phyloP scores from a whole-genome alignment of 2,113 vertebrate genomes.

The Anhinga anhinga region DNA sequence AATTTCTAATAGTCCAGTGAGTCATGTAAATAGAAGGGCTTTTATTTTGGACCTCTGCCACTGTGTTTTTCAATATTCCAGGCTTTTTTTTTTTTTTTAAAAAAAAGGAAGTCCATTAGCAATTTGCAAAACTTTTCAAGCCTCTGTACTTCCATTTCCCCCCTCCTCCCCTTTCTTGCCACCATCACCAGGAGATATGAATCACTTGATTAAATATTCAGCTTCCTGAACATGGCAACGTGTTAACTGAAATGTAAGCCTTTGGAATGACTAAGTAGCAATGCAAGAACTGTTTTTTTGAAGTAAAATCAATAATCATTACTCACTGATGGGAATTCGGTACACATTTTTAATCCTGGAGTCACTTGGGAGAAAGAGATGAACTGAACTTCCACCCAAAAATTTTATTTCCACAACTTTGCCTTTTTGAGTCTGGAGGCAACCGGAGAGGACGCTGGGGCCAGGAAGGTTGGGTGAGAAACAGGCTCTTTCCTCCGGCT shows the following conservation, averaged over 20 bases:
- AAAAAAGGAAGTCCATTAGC: background rate
- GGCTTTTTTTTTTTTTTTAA: too few relatives aligned
- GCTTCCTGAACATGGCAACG: background rate
- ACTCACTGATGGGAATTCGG: background rate
- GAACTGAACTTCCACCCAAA: background rate
- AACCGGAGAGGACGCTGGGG: background rate
- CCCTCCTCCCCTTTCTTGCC: background rate
- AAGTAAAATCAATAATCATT: background rate
- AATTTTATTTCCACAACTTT: background rate
- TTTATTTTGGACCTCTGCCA: background rate
- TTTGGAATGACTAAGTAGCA: background rate
- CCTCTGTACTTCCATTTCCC: background rate
- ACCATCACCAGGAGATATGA: background rate
- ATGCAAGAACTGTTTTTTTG: background rate
- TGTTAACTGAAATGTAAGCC: background rate
- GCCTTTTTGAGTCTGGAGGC: background rate
- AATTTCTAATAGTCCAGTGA: background rate
- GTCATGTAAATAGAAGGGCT: background rate
- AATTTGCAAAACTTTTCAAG: background rate
- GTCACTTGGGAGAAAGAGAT: background rate
- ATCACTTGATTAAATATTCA: constrained; percentile 19
- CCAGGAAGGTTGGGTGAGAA: accelerated
- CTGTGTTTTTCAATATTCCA: background rate
- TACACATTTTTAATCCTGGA: background rate
- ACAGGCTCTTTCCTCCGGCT: background rate